phyloP scores from a whole-genome alignment of 1,140 invertebrate species.

The Globodera ellingtonae region DNA sequence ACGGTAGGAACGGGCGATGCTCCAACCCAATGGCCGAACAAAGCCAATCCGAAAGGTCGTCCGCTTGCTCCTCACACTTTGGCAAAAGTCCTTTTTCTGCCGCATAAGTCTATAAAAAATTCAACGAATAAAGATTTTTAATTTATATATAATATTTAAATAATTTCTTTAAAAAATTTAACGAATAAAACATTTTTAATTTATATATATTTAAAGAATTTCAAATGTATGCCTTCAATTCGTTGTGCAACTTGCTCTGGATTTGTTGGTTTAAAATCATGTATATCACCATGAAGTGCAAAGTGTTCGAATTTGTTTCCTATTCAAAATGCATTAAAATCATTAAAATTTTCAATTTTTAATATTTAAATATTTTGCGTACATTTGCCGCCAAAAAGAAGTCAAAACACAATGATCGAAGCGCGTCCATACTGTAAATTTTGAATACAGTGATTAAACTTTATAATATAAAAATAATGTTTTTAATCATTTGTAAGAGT shows the following conservation, averaged over 20 bases:
- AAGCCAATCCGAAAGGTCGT: neutral
- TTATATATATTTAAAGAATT: neutral
- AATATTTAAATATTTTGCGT: neutral
- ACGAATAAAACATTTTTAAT: neutral
- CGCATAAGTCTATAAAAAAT: slow-evolving; percentile 5
- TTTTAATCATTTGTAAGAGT: no score
- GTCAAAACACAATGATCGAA: slow-evolving; percentile 24
- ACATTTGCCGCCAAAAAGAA: slow-evolving; percentile 27
- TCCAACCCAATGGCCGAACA: slow-evolving; percentile 23
- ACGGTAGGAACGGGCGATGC: slow-evolving; percentile 16
- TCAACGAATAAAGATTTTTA: neutral
- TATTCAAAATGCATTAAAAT: neutral
- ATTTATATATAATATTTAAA: neutral
- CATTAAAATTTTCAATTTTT: no score
- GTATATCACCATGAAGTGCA: slow-evolving; percentile 24
- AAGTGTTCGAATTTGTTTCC: slow-evolving; percentile 23
- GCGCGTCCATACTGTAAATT: slow-evolving; percentile 10
- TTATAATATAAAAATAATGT: no score
- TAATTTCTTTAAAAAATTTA: neutral
- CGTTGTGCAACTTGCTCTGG: slow-evolving; percentile 17
- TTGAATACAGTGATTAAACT: neutral
- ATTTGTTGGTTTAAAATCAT: slow-evolving; percentile 21
- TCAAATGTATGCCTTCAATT: slow-evolving; percentile 18
- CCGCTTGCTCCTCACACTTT: slow-evolving; percentile 1
- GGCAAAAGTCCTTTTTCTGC: neutral